Base-by-base conservation (phyloP, 2,797 vertebrate species). In the Xenentodon cancila region DNA sequence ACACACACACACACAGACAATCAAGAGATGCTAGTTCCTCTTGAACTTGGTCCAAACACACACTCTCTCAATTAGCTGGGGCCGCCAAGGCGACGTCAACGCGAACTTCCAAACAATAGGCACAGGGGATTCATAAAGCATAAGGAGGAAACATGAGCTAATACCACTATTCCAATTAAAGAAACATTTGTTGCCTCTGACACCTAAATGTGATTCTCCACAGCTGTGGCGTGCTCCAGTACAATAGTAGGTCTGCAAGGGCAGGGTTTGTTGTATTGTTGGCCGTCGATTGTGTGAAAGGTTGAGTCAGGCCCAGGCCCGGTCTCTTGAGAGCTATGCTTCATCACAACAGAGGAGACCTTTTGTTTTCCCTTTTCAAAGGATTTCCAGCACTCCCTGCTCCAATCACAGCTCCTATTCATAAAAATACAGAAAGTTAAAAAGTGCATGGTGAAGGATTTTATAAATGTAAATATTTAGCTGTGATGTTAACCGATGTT, bases 161-260 rank as follows among this genome's bases (percentile, higher is more conserved):
- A 92, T 92, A 82, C 76, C 86, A 77, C 87, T 86, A 91, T 91
- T 92, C 81, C 88, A 91, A 91, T 91, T 92, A 92, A 86, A 91
- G 85, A 86, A 89, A 89, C 89, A 90, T 91, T 89, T 84, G 86
- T 88, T 89, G 84, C 77, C 87, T 85, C 84, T 87, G 88, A 91
- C 88, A 91, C 91, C 90, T 92, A 88, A 88, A 85, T 87, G 85
- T 88, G 89, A 84, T 89, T 84, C 77, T 77, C 75, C 73, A 70
- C 88, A 92, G 89, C 91, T 91, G 88, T 73, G 85, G 85, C 80
- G 78, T 76, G 87, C 84, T 85, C 72, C 77, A 55, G 81, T 22
- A 92, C 89, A 91, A 91, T 88, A 64, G 86, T 67, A 76, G 75
- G 73, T 77, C 79, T 59, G 71, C 64, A 8, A 84, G 85, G 89